Conservation (phyloP, 2,888 invertebrate genomes). For the Rhimphoctona megacephalus region DNA sequence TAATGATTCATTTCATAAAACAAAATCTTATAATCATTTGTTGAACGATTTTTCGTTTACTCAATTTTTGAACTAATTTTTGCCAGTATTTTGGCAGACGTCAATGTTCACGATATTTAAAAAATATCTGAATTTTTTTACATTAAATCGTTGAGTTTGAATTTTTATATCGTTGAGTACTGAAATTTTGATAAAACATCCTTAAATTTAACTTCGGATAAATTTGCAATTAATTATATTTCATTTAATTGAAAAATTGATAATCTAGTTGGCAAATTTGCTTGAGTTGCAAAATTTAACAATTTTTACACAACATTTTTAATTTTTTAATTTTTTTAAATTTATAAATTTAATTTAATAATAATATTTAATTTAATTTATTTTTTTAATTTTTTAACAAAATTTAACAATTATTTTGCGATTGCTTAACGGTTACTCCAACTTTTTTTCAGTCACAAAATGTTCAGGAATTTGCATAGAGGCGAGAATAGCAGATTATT, state of each 20-base stretch:
- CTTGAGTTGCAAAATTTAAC: not conserved
- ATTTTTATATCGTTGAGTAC: too few relatives aligned
- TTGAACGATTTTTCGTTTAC: too few relatives aligned
- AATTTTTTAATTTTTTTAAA: too few relatives aligned
- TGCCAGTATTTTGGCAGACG: not conserved
- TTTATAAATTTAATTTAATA: too few relatives aligned
- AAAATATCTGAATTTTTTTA: too few relatives aligned
- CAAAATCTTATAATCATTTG: not conserved
- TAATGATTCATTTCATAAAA: not conserved
- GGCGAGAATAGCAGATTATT: constrained; percentile 92
- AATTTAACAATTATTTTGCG: not conserved
- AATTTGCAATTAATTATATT: not conserved
- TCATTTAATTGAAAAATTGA: not conserved
- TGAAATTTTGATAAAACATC: too few relatives aligned
- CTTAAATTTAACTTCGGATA: too few relatives aligned
- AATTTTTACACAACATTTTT: too few relatives aligned
- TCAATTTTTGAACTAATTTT: not conserved
- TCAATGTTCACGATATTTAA: not conserved
- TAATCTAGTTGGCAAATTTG: not conserved
- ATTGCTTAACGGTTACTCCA: not conserved
- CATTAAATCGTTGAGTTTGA: too few relatives aligned
- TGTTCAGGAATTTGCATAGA: constrained; percentile 95
- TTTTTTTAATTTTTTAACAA: too few relatives aligned
- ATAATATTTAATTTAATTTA: too few relatives aligned
- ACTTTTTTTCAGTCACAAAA: constrained; percentile 84